phyloP scores from a whole-genome alignment of 1,140 invertebrate species.

The Holotrichia oblita region DNA sequence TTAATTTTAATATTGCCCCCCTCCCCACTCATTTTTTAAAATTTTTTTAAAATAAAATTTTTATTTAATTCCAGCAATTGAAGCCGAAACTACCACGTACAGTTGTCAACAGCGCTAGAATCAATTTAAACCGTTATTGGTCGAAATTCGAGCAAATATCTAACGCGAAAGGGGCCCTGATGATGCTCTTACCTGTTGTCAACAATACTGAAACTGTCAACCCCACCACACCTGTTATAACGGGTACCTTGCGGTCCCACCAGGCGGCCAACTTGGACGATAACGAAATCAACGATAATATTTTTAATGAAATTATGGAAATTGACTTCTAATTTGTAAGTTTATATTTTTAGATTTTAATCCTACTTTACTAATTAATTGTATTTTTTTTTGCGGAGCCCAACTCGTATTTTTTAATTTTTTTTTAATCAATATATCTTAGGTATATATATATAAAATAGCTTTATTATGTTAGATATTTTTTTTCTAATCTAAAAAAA shows the following conservation, averaged over 20 bases:
- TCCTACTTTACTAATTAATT: neutral
- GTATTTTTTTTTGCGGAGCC: neutral
- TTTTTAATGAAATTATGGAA: slow-evolving; percentile 66
- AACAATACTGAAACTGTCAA: slow-evolving; percentile 55
- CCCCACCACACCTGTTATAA: neutral
- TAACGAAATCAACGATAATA: slow-evolving; percentile 64
- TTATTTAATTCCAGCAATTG: slow-evolving; percentile 59
- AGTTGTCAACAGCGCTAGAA: slow-evolving; percentile 63
- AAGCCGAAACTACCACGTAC: slow-evolving; percentile 64
- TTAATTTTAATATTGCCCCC: slow-evolving; percentile 25
- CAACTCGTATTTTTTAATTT: neutral
- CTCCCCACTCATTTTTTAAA: neutral
- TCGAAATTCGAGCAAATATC: slow-evolving; percentile 66
- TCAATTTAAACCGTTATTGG: slow-evolving; percentile 69
- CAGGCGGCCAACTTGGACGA: slow-evolving; percentile 60
- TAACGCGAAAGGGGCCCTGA: slow-evolving; percentile 59
- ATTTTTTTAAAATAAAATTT: slow-evolving; percentile 41
- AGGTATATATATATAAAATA: too few relatives aligned
- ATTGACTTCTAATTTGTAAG: neutral
- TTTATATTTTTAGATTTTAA: slow-evolving; percentile 42
- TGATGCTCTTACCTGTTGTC: slow-evolving; percentile 61
- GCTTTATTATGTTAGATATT: too few relatives aligned
- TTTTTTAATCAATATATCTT: neutral
- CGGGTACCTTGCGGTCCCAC: slow-evolving; percentile 35
- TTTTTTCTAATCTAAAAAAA: too few relatives aligned